A percentile compares a stretch with the other conserved stretches of the same genome.
Conservation (phyloP, 1,140 invertebrate genomes). For the Trichogramma pretiosum region DNA sequence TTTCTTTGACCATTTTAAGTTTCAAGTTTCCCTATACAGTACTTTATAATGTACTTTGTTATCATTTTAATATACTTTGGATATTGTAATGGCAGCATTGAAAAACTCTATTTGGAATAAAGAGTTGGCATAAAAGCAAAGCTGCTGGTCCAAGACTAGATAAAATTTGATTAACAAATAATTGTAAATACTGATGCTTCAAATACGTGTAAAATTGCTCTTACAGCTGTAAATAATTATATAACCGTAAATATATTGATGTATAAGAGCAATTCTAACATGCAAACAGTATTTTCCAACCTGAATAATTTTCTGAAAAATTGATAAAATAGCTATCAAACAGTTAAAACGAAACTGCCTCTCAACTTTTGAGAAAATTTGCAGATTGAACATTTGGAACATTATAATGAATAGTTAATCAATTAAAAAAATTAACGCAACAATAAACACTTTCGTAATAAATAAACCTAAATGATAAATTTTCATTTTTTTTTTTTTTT, state of each 20-base stretch:
- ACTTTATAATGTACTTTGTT: slow-evolving; percentile 12
- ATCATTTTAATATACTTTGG: slow-evolving; percentile 30
- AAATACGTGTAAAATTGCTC: slow-evolving; percentile 16
- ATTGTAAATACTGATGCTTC: slow-evolving; percentile 18
- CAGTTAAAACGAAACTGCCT: too few species aligned
- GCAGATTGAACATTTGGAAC: too few species aligned
- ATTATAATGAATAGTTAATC: too few species aligned
- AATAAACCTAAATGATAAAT: too few species aligned
- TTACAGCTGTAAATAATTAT: slow-evolving; percentile 6
- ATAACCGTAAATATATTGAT: slow-evolving; percentile 4
- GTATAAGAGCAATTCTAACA: slow-evolving; percentile 8
- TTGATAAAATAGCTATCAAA: slow-evolving; percentile 34
- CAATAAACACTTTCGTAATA: too few species aligned
- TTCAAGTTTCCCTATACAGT: slow-evolving; percentile 10
- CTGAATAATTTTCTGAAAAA: slow-evolving; percentile 17
- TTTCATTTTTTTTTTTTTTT: slow-evolving; percentile 1
- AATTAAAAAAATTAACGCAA: too few species aligned
- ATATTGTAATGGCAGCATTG: slow-evolving; percentile 19
- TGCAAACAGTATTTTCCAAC: slow-evolving; percentile 15
- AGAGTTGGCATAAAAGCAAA: slow-evolving; percentile 19
- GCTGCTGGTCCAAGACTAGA: slow-evolving; percentile 21
- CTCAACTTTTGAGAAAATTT: too few species aligned
- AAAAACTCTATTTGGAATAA: slow-evolving; percentile 16
- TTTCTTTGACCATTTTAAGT: slow-evolving; percentile 6
- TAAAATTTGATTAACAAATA: slow-evolving; percentile 21